These are phyloP conservation scores for Xestia sexstrigata DNA, from an alignment of 2,888 invertebrate species.

Conservation along the genomic window DNA sequence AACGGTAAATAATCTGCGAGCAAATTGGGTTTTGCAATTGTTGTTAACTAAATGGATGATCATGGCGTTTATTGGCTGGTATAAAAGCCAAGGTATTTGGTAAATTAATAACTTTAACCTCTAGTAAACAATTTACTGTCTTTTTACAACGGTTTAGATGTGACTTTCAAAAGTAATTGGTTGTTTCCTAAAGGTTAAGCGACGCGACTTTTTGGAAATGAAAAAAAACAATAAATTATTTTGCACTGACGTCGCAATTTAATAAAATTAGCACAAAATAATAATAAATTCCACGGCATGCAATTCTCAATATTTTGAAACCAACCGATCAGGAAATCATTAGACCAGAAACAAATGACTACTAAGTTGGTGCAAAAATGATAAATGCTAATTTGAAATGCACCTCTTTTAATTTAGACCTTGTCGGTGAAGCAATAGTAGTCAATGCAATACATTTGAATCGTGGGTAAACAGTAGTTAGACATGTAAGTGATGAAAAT, in stretches of 20 bases:
- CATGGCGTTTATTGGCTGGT: constrained; percentile 17
- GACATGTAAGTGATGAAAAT: constrained; percentile 47
- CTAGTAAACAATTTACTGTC: constrained; percentile 14
- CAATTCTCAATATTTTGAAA: constrained; percentile 30
- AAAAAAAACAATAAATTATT: not conserved
- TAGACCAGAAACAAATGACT: constrained; percentile 22
- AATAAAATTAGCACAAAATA: constrained; percentile 4
- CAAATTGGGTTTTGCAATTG: constrained; percentile 28
- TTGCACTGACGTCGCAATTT: not conserved
- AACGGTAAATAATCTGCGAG: constrained; percentile 46
- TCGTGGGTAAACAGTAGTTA: constrained; percentile 60
- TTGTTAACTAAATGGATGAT: constrained; percentile 19
- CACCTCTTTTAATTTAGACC: constrained; percentile 52
- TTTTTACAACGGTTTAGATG: not conserved
- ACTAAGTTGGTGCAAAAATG: constrained; percentile 30
- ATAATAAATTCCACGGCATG: not conserved
- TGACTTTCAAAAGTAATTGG: constrained; percentile 8
- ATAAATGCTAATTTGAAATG: constrained; percentile 18
- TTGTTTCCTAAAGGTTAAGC: constrained; percentile 5
- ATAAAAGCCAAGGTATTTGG: constrained; percentile 2
- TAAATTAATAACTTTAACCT: constrained; percentile 36
- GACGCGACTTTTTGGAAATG: not conserved
- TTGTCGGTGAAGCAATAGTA: constrained; percentile 47
- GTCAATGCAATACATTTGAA: constrained; percentile 35
- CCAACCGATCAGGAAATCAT: constrained; percentile 30